A percentile compares a stretch with the other conserved stretches of the same genome.
phyloP scores from a whole-genome alignment of 2,888 invertebrate species.

The Formica aserva region DNA sequence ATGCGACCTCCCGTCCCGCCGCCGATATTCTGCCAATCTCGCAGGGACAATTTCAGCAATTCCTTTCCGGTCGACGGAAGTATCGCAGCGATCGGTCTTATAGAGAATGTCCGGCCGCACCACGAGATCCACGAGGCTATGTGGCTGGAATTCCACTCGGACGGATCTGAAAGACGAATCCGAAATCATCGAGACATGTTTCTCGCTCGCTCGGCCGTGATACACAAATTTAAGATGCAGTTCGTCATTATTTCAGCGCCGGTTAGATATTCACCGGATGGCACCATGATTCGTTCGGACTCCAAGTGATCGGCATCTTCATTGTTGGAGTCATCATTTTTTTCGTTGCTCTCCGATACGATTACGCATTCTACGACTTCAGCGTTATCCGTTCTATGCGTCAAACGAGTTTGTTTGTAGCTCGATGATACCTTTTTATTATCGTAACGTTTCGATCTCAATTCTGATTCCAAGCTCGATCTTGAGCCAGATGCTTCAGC shows the following conservation, averaged over 20 bases:
- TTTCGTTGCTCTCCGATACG: conserved; percentile 36
- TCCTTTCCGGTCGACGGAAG: conserved; percentile 88
- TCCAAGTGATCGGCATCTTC: conserved; percentile 82
- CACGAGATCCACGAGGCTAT: conserved; percentile 89
- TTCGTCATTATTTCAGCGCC: conserved; percentile 21
- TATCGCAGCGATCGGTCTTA: conserved; percentile 86
- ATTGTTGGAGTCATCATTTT: conserved; percentile 43
- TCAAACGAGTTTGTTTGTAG: conserved; percentile 27
- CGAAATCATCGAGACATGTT: not conserved
- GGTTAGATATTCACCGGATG: conserved; percentile 86
- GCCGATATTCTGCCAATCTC: conserved; percentile 88
- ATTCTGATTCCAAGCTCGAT: not conserved
- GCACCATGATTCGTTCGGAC: conserved; percentile 86
- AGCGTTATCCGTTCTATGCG: not conserved
- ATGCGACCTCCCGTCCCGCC: conserved; percentile 85
- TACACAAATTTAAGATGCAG: not conserved
- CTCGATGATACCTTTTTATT: not conserved
- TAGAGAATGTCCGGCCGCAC: conserved; percentile 88
- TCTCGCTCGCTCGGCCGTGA: not conserved
- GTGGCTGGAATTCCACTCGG: conserved; percentile 88
- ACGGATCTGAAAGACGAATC: conserved; percentile 87
- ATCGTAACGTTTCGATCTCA: not conserved
- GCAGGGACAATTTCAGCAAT: conserved; percentile 88
- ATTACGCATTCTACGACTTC: conserved; percentile 28
- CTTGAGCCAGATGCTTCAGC: not conserved